Evolutionary conservation across 2,888 invertebrate species (phyloP), one percentile per base, ranked within the genome.

Genomic region (Pinctada fucata): DNA sequence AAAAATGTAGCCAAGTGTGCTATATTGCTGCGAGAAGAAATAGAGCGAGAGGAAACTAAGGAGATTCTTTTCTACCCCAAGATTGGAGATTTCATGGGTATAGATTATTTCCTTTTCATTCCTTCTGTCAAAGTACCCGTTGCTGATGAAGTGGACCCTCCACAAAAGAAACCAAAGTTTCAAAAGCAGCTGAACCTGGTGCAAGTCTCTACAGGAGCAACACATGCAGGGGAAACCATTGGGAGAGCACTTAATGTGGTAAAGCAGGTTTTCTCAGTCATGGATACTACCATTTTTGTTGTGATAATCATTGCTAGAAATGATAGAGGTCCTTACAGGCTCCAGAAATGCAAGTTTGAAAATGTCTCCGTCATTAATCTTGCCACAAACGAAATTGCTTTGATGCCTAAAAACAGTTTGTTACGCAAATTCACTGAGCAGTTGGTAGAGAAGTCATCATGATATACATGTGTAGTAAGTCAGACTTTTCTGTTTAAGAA

Each of bases 1-100:
- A 45, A 68, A n/a, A 68, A 68, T 31, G 68, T 68, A 6, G 68
- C 31, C 45, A 68, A 68, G 48, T 68, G 68, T 68, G 68, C 68
- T 45, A 68, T 68, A 48, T 68, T 68, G 45, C 45, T 68, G 45
- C 4, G 13, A 49, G 48, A 68, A 13, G 47, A 68, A 6, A 68
- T 68, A 6, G 48, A 49, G 13, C 8, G n/a, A 6, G 47, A 68
- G 6, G 68, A 68, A 68, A 49, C 45, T 68, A 45, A 68, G 16
- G 45, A 6, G 48, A 4, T 68, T 8, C 48, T 68, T 8, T 48
- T 68, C 47, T 45, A 68, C 48, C 68, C 68, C 3, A 8, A 68
- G 31, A 68, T 68, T 45, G 31, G 45, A 68, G 48, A 68, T 31
- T 31, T 31, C 31, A 31, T 31, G 31, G 31, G 31, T 31, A 31